Base-by-base conservation (phyloP, 2,797 vertebrate genomes). In the Garrulus glandarius region DNA sequence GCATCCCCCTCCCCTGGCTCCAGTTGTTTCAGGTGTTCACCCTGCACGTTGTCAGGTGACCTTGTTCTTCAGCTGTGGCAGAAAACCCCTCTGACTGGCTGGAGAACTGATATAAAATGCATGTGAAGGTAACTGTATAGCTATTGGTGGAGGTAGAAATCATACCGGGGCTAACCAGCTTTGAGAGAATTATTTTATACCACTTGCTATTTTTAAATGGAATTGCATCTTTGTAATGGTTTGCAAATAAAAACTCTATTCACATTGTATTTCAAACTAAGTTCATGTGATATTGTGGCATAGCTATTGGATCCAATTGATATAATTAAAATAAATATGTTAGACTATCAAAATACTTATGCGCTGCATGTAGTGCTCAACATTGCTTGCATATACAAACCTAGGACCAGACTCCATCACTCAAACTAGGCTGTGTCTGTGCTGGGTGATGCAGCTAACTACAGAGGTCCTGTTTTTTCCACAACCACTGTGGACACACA, bases 221-320 rank as follows among this genome's bases (percentile, higher is more conserved):
- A 67, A 74, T 93, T 85, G 41, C 17, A 37, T 87, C 19, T 92
- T 84, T 79, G 55, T 72, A 87, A 77, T 26, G 17, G 30, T 70
- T 89, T 91, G 46, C 34, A 87, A 96, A 79, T 82, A 95, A 93
- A 92, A 71, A 11, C 43, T 65, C 27, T 16, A 18, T 57, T 95
- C 71, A n/a, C 49, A 5, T 78, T 26, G 22, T 60, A 69, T 89
- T 94, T 83, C 71, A 87, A 39, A 65, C 60, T 37, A 68, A 83
- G 60, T 47, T 93, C 87, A 59, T 69, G 26, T 80, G 79, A 36
- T 68, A 41, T 63, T 65, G 53, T 7, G 13, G 39, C 50, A 43
- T 29, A 61, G 76, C 57, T 87, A 78, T 61, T 87, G 61, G 53
- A 91, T 89, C 78, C 75, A 50, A 55, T 32, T 79, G 44, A 50